These are phyloP conservation scores for Oscheius sp. DNA, from an alignment of 2,888 invertebrate species.

Conservation along the genomic window DNA sequence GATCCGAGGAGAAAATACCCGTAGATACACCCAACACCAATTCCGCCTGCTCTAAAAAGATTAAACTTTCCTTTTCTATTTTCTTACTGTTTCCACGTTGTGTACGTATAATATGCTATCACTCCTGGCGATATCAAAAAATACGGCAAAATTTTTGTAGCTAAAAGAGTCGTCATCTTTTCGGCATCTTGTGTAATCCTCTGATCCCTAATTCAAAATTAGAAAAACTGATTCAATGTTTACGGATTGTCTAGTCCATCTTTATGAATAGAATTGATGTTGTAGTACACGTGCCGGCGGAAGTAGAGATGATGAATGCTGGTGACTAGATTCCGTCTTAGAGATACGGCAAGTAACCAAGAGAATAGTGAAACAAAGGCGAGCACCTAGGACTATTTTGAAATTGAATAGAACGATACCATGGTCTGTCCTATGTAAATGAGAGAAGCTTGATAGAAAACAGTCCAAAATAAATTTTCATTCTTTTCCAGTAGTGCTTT, in stretches of 20 bases:
- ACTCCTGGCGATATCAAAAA: conserved; percentile 73
- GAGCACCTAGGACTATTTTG: conserved; percentile 69
- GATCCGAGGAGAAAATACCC: conserved; percentile 75
- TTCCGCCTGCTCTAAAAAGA: conserved; percentile 72
- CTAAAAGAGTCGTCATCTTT: conserved; percentile 72
- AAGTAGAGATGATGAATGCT: conserved; percentile 74
- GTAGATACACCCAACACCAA: conserved; percentile 74
- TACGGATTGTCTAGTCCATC: conserved; percentile 74
- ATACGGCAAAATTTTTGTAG: conserved; percentile 58
- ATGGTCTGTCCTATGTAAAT: conserved; percentile 65
- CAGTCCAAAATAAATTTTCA: conserved; percentile 71
- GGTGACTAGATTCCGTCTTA: conserved; percentile 72
- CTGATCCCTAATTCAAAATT: conserved; percentile 72
- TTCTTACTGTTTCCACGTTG: conserved; percentile 72
- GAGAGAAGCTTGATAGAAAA: conserved; percentile 68
- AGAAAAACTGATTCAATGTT: conserved; percentile 49
- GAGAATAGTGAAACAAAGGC: conserved; percentile 72
- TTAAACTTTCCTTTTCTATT: not conserved
- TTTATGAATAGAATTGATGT: conserved; percentile 72
- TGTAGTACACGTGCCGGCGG: conserved; percentile 72
- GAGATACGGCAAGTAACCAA: conserved; percentile 73
- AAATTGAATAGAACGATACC: conserved; percentile 40
- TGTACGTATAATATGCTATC: conserved; percentile 75
- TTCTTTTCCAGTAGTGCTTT: conserved; percentile 73
- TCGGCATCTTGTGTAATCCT: conserved; percentile 75